phyloP scores from a whole-genome alignment of 2,797 vertebrate species.

The Triplophysa yarkandensis region DNA sequence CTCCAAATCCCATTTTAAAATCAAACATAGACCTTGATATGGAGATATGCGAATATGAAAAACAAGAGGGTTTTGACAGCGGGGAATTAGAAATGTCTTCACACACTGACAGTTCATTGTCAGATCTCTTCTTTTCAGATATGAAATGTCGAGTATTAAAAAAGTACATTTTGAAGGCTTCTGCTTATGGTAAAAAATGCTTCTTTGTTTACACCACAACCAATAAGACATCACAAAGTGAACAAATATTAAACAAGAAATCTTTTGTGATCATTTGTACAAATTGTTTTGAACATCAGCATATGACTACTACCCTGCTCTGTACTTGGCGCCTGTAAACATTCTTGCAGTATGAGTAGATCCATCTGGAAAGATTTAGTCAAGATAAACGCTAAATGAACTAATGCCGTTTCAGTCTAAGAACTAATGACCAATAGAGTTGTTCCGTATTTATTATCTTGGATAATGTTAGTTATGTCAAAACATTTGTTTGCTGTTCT shows the following conservation, averaged over 20 bases:
- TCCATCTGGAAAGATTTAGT: conserved; percentile 73
- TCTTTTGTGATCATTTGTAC: conserved; percentile 1
- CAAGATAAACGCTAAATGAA: conserved; percentile 57
- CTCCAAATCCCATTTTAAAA: conserved; percentile 29
- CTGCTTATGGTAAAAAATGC: conserved; percentile 17
- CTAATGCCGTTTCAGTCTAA: no score
- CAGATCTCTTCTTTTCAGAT: not conserved
- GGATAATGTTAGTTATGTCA: no score
- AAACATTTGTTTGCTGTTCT: no score
- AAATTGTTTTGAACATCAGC: not conserved
- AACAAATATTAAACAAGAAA: conserved; percentile 11
- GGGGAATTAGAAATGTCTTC: conserved; percentile 55
- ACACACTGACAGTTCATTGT: conserved; percentile 47
- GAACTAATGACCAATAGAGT: no score
- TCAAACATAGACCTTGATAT: conserved; percentile 28
- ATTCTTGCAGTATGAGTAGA: conserved; percentile 52
- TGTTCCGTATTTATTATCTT: no score
- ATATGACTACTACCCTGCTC: not conserved
- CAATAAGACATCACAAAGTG: conserved; percentile 19
- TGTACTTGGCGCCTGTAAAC: conserved; percentile 36
- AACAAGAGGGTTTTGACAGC: conserved; percentile 46
- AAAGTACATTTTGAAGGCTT: conserved; percentile 2
- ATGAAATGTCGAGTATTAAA: not conserved
- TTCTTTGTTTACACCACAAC: conserved; percentile 12
- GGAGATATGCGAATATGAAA: conserved; percentile 31